Percentiles rank a stretch among this genome's conserved stretches.
Evolutionary conservation across 1,140 invertebrate genomes (phyloP).

Genomic region (Microplitis demolitor): DNA sequence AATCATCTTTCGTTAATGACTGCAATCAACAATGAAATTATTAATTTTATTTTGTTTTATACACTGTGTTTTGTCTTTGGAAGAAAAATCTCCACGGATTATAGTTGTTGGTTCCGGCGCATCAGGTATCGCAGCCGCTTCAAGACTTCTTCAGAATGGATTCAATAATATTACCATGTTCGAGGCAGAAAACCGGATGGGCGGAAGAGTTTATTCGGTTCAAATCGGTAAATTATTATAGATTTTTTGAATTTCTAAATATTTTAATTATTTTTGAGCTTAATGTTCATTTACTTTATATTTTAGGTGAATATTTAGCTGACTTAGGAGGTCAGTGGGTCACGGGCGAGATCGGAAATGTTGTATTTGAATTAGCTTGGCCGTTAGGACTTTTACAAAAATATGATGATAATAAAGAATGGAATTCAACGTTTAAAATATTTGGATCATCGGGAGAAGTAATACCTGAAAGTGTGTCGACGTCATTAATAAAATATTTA

Average conservation of each 20-base stretch:
- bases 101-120: conserved; percentile 67
- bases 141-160: conserved; percentile 61
- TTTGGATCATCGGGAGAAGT: not conserved
- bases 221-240: conserved; percentile 56
- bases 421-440: not conserved
- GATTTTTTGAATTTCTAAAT: not conserved
- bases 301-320: conserved; percentile 32
- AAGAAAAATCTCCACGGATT: conserved; percentile 36
- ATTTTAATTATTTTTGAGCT: not conserved
- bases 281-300: not conserved
- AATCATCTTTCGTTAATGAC: too few species aligned
- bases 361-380: conserved; percentile 39
- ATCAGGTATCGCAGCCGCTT: conserved; percentile 66
- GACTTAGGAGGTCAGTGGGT: conserved; percentile 63
- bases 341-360: conserved; percentile 53
- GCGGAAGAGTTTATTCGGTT: conserved; percentile 70
- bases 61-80: not conserved
- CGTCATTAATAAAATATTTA: not conserved
- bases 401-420: not conserved
- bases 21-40: not conserved
- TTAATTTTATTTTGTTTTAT: not conserved
- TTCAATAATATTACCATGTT: conserved; percentile 64
- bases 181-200: conserved; percentile 75
- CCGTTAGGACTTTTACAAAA: conserved; percentile 14
- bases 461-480: not conserved